These are phyloP conservation scores for Mustela erminea DNA, from an alignment of 2,797 vertebrate genomes.

Conservation along the genomic window DNA sequence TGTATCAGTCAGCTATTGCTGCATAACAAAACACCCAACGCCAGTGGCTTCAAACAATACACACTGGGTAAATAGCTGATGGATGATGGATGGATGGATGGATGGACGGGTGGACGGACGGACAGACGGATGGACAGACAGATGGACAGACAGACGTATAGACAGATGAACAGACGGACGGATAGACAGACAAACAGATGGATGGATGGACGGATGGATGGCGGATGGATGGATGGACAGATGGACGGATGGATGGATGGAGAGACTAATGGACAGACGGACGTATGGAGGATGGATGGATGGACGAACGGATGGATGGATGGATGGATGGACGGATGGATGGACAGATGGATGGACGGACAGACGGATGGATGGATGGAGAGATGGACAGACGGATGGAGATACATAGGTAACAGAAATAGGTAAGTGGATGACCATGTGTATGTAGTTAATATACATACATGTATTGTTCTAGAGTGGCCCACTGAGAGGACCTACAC, in stretches of 20 bases:
- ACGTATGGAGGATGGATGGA: rapidly evolving
- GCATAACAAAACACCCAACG: neutral
- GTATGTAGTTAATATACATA: too few species aligned
- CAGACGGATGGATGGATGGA: neutral
- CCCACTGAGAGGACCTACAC: neutral
- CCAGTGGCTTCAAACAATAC: neutral
- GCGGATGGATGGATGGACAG: too few species aligned
- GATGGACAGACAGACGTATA: too few species aligned
- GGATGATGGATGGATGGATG: neutral
- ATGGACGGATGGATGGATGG: rapidly evolving
- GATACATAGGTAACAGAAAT: neutral
- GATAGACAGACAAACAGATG: rapidly evolving
- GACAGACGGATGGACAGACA: too few species aligned
- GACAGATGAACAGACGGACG: too few species aligned
- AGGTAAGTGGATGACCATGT: neutral
- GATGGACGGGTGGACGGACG: neutral
- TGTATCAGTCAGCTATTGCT: neutral
- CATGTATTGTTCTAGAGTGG: neutral
- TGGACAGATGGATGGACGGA: neutral
- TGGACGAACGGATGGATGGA: neutral
- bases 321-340: neutral
- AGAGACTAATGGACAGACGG: too few species aligned
- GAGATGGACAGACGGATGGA: rapidly evolving
- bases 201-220: too few species aligned
- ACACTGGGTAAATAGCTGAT: neutral